phyloP scores from a whole-genome alignment of 2,797 vertebrate species.

The Carcharodon carcharias region DNA sequence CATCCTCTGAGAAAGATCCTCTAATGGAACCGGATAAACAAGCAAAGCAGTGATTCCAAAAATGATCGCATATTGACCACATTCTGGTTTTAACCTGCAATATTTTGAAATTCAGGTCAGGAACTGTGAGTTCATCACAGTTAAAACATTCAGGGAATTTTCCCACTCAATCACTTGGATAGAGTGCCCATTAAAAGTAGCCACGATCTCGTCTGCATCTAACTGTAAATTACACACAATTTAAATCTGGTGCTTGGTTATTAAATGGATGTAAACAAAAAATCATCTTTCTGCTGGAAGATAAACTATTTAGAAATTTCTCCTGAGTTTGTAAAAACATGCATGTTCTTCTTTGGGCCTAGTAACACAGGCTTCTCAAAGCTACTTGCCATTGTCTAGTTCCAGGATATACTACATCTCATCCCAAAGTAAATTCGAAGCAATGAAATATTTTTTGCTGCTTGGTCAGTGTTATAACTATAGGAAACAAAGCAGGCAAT shows the following conservation, averaged over 20 bases:
- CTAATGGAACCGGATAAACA: not conserved
- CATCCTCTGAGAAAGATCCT: not conserved
- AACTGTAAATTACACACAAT: not conserved
- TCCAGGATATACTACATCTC: not conserved
- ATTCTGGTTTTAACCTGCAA: not conserved
- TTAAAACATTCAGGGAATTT: not conserved
- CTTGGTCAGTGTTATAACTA: not conserved
- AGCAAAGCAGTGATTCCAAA: not conserved
- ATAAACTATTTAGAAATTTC: not conserved
- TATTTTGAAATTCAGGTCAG: not conserved
- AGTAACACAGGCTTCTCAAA: not conserved
- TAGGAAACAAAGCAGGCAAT: not conserved
- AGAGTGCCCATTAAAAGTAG: constrained; percentile 4
- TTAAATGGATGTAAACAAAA: not conserved
- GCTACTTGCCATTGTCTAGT: not conserved
- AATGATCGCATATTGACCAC: not conserved
- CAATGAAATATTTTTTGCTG: not conserved
- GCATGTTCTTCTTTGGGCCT: not conserved
- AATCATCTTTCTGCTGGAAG: not conserved
- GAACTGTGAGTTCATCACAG: not conserved
- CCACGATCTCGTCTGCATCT: not conserved
- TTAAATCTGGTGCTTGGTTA: not conserved
- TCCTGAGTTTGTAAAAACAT: not conserved
- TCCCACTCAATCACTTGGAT: not conserved
- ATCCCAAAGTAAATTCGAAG: not conserved